phyloP scores from a whole-genome alignment of 2,113 vertebrate genomes.

The Ariopsis seemanni region DNA sequence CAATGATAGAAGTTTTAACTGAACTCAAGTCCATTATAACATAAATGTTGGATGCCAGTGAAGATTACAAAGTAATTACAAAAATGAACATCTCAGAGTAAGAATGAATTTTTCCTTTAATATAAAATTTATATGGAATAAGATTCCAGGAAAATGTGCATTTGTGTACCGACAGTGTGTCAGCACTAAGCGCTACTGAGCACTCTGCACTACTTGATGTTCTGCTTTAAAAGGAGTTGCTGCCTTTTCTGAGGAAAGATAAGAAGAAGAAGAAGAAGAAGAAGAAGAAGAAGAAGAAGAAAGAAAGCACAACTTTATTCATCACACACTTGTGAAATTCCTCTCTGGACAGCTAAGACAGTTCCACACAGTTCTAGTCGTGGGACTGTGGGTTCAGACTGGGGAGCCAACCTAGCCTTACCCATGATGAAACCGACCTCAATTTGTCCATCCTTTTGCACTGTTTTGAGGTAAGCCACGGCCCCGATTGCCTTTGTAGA shows the following conservation, averaged over 20 bases:
- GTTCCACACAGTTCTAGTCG: too few relatives aligned
- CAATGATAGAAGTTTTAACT: neutral
- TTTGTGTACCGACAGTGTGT: neutral
- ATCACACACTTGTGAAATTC: too few relatives aligned
- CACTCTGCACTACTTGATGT: neutral
- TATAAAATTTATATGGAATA: neutral
- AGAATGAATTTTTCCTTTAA: neutral
- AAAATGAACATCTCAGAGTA: neutral
- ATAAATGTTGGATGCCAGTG: neutral
- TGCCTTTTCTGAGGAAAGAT: neutral
- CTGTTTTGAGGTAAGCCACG: too few relatives aligned
- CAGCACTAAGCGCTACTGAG: neutral
- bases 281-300: too few relatives aligned
- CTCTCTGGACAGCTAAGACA: too few relatives aligned
- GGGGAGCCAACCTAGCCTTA: too few relatives aligned
- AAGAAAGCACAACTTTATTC: too few relatives aligned
- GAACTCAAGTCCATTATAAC: neutral
- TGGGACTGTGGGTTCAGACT: too few relatives aligned
- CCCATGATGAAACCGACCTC: too few relatives aligned
- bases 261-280: too few relatives aligned
- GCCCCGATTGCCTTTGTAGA: too few relatives aligned
- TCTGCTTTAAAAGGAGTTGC: slow-evolving; percentile 5
- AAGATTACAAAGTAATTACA: neutral
- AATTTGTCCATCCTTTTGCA: too few relatives aligned
- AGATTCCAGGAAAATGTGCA: neutral